phyloP scores from a whole-genome alignment of 2,888 invertebrate species.

The Pseudoips prasinana region DNA sequence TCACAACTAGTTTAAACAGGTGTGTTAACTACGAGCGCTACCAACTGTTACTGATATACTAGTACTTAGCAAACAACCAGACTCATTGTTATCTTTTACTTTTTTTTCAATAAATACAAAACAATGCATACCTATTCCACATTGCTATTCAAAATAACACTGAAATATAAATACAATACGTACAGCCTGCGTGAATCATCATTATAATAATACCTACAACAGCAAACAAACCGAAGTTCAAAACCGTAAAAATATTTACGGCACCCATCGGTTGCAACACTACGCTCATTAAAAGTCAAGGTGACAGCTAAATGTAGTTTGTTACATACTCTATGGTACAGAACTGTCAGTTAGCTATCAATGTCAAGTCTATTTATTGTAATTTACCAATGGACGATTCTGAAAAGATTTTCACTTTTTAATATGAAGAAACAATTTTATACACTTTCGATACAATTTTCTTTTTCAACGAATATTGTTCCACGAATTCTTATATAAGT shows the following conservation, averaged over 20 bases:
- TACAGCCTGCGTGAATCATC: too few species aligned
- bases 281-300: conserved; percentile 7
- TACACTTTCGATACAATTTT: neutral
- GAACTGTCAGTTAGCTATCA: conserved; percentile 4
- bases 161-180: too few species aligned
- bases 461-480: neutral
- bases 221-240: too few species aligned
- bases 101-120: conserved; percentile 1
- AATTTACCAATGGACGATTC: conserved; percentile 2
- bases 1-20: conserved; percentile 51
- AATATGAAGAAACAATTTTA: conserved; percentile 2
- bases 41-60: conserved; percentile 14
- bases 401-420: too few species aligned
- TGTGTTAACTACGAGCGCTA: conserved; percentile 36
- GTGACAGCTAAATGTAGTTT: neutral
- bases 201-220: too few species aligned
- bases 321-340: too few species aligned
- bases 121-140: too few species aligned
- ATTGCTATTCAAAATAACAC: too few species aligned
- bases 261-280: conserved; percentile 7
- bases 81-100: neutral
- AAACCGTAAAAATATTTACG: conserved; percentile 5
- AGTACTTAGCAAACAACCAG: conserved; percentile 1
- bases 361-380: conserved; percentile 5
- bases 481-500: conserved; percentile 3